phyloP scores from a whole-genome alignment of 2,888 invertebrate genomes.

The Standfussiana lucernea region DNA sequence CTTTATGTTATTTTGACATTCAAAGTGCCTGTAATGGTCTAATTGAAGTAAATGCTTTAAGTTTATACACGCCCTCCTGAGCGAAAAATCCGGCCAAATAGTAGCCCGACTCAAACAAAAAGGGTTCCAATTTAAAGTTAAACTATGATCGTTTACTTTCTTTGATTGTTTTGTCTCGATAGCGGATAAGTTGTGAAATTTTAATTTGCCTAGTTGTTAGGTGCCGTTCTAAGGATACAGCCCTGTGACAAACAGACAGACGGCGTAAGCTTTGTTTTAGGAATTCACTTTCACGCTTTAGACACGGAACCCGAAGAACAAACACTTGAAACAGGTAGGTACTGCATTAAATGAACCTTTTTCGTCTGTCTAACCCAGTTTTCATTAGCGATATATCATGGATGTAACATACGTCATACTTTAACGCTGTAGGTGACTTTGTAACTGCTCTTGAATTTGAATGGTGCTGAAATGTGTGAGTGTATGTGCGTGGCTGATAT shows the following conservation, averaged over 20 bases:
- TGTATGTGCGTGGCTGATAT: background rate
- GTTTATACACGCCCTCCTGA: background rate
- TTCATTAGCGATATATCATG: constrained; percentile 14
- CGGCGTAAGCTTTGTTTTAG: background rate
- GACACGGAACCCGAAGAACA: background rate
- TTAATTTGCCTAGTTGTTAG: no score
- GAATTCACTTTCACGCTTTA: background rate
- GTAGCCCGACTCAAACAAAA: background rate
- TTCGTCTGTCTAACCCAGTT: background rate
- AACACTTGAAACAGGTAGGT: background rate
- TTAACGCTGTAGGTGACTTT: constrained; percentile 26
- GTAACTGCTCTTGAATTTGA: constrained; percentile 27
- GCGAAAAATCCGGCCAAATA: background rate
- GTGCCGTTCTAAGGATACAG: no score
- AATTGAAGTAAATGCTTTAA: no score
- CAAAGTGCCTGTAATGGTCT: no score
- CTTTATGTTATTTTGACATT: no score
- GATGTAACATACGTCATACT: constrained; percentile 21
- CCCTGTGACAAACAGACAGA: background rate
- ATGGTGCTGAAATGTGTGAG: constrained; percentile 4
- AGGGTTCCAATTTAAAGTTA: background rate
- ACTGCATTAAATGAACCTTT: background rate
- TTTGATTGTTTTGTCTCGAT: background rate
- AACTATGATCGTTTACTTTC: background rate
- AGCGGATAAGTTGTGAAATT: no score